Evolutionary conservation across 2,888 invertebrate species (phyloP).

Genomic region (Mimachlamys varia): DNA sequence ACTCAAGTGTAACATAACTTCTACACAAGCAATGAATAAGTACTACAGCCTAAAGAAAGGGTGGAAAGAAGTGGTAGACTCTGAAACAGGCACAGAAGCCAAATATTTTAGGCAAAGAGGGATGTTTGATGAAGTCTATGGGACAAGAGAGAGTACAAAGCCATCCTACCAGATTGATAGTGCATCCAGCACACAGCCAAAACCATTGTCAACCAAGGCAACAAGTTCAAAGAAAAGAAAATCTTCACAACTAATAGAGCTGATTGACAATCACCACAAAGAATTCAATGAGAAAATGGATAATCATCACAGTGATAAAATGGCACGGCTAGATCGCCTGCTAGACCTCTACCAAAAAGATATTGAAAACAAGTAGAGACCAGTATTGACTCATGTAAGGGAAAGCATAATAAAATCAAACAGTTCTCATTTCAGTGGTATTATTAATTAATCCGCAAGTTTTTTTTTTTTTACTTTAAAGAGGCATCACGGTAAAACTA

Average conservation of each 20-base stretch:
- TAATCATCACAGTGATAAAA: neutral
- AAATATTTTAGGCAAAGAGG: constrained; percentile 45
- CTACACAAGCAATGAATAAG: neutral
- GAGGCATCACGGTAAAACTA: too few relatives aligned
- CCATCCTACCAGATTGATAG: constrained; percentile 35
- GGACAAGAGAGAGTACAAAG: constrained; percentile 41
- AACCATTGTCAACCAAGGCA: neutral
- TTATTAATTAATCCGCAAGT: neutral
- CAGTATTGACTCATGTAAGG: neutral
- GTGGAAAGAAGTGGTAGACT: constrained; percentile 45
- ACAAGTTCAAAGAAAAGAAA: neutral
- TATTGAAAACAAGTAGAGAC: neutral
- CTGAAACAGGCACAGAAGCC: constrained; percentile 39
- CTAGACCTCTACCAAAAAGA: neutral
- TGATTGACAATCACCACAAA: neutral
- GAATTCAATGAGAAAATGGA: neutral
- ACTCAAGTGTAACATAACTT: neutral
- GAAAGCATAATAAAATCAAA: neutral
- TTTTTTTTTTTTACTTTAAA: too few relatives aligned
- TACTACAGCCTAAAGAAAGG: constrained; percentile 43
- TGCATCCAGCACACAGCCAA: neutral
- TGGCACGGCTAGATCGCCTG: neutral
- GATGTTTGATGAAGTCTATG: constrained; percentile 43
- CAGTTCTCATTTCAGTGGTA: neutral
- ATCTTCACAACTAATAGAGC: too few relatives aligned